Base-by-base conservation (phyloP, 1,140 invertebrate species). In the Mizuhopecten yessoensis region DNA sequence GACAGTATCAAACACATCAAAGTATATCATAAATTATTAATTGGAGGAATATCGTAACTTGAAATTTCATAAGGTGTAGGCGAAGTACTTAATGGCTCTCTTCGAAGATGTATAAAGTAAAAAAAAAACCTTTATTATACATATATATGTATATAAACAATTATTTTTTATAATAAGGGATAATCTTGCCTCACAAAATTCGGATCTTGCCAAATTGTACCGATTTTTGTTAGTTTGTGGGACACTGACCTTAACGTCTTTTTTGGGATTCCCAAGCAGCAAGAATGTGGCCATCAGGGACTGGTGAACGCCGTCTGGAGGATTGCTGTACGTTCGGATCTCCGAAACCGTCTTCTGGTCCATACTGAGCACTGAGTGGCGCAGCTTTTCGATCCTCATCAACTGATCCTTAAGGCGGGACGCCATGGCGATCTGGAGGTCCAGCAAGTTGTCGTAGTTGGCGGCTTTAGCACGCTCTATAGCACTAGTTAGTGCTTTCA, bases 281-380 rank as follows among this genome's bases (percentile, higher is more conserved):
- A 95, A 89, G 89, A 95, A 95, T 0, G 95, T 94, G 13, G 94
- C 95, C 92, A 94, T 94, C 86, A 96, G 93, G 15, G 94, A 94
- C 88, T 95, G 94, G 88, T 95, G 94, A 10, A 96, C 94, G 10
- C 94, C 95, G 75, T 94, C 94, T 42, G 95, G 95, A 20, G 95
- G 95, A 42, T 94, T 95, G 13, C 89, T 87, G 87, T 95, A 96
- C 23, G 92, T 94, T 87, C 94, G 94, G 42, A 96, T 93, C 87
- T 96, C 95, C 10, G 95, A 92, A 20, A 95, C 94, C 0, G 95
- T 95, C 88, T 94, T 95, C 75, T 92, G 93, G 87, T 96, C 95
- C 92, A 96, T 93, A 89, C 94, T 94, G 13, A 95, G 92, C 10
- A 96, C 95, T 0, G 94, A 93, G 90, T 96, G 95, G 9, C 94